These are phyloP conservation scores for Ormyrus nitidulus DNA, from an alignment of 2,888 invertebrate species.

Conservation along the genomic window DNA sequence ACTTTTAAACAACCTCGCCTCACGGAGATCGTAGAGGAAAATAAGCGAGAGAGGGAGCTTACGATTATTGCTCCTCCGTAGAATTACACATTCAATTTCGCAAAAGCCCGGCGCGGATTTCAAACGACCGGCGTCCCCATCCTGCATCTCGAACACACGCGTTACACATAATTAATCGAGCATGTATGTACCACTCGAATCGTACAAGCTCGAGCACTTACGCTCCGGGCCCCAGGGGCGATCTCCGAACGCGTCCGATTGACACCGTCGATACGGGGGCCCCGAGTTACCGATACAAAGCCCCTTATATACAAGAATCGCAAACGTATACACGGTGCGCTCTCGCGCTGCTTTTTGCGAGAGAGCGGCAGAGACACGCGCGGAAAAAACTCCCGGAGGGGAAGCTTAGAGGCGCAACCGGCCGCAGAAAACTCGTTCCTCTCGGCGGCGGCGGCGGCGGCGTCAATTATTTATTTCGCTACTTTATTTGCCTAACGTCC, in stretches of 20 bases:
- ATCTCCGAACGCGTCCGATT: not conserved
- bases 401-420: slow-evolving; percentile 2
- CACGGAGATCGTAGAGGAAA: no score
- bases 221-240: no score
- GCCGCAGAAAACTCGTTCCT: slow-evolving; percentile 47
- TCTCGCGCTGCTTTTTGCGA: slow-evolving; percentile 2
- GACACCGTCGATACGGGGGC: slow-evolving; percentile 14
- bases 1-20: no score
- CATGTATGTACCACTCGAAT: not conserved
- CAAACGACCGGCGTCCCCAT: no score
- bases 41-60: no score
- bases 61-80: no score
- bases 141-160: not conserved
- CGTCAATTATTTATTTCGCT: slow-evolving; percentile 75
- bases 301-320: not conserved
- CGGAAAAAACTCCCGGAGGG: not conserved
- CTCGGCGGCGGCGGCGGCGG: slow-evolving; percentile 38
- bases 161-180: slow-evolving; percentile 23
- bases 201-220: no score
- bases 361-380: not conserved
- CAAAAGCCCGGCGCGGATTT: no score
- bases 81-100: no score
- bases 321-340: not conserved
- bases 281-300: not conserved
- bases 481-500: slow-evolving; percentile 71